Evolutionary conservation across 2,797 vertebrate genomes (phyloP).

Genomic region (Buceros bicornis): DNA sequence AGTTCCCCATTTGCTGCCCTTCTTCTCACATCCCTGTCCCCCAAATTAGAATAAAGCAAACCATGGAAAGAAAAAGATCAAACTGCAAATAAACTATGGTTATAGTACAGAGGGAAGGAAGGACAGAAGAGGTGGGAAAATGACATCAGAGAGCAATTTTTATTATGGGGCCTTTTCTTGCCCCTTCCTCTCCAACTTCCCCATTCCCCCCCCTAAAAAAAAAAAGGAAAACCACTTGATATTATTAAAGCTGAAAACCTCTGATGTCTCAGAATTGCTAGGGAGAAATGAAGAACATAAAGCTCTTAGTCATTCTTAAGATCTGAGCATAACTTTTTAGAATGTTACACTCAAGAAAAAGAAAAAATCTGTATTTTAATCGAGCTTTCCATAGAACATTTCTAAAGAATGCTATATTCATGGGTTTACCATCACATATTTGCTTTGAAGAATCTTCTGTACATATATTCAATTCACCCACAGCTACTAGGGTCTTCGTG

Average conservation of each 20-base stretch:
- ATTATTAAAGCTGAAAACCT: not conserved
- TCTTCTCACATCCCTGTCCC: not conserved
- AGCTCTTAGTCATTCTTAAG: not conserved
- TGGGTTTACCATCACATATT: not conserved
- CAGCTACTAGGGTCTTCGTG: not conserved
- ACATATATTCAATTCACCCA: not conserved
- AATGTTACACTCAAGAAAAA: not conserved
- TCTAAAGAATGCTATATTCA: not conserved
- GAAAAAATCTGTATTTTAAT: not conserved
- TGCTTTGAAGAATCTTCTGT: not conserved
- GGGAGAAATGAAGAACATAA: not conserved
- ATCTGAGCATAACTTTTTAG: not conserved
- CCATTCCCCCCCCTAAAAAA: no score
- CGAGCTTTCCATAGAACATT: not conserved
- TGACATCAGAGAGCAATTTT: not conserved
- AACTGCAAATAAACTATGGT: not conserved
- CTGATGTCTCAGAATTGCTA: not conserved
- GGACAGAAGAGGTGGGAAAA: not conserved
- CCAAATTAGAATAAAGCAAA: not conserved
- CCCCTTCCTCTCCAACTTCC: no score
- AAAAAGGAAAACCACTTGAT: not conserved
- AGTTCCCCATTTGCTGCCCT: not conserved
- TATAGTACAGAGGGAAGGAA: not conserved
- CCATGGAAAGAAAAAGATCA: not conserved
- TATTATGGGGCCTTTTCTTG: not conserved